phyloP scores from a whole-genome alignment of 1,140 invertebrate genomes.

The Hermetia illucens region DNA sequence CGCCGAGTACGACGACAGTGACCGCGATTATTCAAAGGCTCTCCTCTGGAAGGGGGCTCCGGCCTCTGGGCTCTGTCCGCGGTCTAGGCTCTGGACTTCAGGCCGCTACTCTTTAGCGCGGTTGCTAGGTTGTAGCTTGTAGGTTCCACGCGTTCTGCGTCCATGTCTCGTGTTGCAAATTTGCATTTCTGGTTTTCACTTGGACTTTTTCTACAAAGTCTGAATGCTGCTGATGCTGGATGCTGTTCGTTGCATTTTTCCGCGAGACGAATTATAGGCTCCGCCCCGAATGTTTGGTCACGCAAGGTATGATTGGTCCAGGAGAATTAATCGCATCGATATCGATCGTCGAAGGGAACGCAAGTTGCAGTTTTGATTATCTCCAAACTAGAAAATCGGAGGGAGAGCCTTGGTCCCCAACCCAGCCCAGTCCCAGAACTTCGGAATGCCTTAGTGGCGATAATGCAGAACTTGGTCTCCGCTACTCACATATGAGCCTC shows the following conservation, averaged over 20 bases:
- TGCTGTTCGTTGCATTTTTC: not conserved
- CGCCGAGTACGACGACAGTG: no score
- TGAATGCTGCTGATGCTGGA: not conserved
- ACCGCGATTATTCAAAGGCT: no score
- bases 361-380: conserved; percentile 1
- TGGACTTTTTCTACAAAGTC: not conserved
- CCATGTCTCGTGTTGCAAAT: not conserved
- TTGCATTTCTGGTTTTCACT: not conserved
- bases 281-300: conserved; percentile 2
- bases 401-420: no score
- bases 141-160: not conserved
- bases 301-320: conserved; percentile 3
- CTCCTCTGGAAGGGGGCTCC: no score
- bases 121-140: not conserved
- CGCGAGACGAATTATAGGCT: not conserved
- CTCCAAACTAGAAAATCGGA: not conserved
- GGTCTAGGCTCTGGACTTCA: not conserved
- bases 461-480: no score
- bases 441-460: no score
- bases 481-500: no score
- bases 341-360: conserved; percentile 2
- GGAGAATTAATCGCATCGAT: conserved; percentile 2
- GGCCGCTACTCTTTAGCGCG: no score
- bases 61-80: no score
- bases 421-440: no score